Conservation (phyloP, 2,797 vertebrate species). For the Oryzias sinensis region DNA sequence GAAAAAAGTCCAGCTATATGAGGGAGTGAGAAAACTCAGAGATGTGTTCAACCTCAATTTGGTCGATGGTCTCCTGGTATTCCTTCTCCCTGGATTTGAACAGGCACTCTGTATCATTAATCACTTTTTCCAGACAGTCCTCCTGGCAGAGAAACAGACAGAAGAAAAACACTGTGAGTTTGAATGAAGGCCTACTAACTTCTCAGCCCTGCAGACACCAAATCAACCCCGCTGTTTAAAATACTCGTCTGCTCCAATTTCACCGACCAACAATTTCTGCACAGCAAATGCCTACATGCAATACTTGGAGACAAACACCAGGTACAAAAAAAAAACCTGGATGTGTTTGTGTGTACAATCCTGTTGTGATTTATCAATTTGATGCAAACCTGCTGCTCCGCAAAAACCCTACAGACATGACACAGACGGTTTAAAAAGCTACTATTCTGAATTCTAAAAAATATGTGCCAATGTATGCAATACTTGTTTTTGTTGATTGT, state of each 20-base stretch:
- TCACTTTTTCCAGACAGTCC: constrained; percentile 95
- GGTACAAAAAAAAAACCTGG: constrained; percentile 14
- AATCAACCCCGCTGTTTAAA: too few species aligned
- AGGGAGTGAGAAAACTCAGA: too few species aligned
- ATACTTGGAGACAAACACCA: constrained; percentile 51
- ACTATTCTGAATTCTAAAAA: too few species aligned
- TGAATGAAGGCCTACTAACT: too few species aligned
- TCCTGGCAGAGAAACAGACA: constrained; percentile 76
- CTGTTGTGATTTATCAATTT: constrained; percentile 13
- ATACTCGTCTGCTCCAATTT: constrained; percentile 40
- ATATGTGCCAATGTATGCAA: too few species aligned
- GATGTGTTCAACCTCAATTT: constrained; percentile 88
- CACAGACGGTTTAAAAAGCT: background rate
- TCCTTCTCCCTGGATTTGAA: constrained; percentile 97
- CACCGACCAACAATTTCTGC: constrained; percentile 35
- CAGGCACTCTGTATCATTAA: constrained; percentile 94
- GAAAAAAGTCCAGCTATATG: too few species aligned
- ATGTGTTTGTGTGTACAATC: constrained; percentile 8
- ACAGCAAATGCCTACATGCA: constrained; percentile 35
- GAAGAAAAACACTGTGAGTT: background rate
- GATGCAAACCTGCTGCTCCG: constrained; percentile 2
- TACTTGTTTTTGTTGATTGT: too few species aligned
- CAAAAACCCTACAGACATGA: background rate
- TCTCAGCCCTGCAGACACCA: too few species aligned
- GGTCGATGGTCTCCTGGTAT: constrained; percentile 97